Conservation (phyloP, 2,888 invertebrate species). For the Polylopha cassiicola region DNA sequence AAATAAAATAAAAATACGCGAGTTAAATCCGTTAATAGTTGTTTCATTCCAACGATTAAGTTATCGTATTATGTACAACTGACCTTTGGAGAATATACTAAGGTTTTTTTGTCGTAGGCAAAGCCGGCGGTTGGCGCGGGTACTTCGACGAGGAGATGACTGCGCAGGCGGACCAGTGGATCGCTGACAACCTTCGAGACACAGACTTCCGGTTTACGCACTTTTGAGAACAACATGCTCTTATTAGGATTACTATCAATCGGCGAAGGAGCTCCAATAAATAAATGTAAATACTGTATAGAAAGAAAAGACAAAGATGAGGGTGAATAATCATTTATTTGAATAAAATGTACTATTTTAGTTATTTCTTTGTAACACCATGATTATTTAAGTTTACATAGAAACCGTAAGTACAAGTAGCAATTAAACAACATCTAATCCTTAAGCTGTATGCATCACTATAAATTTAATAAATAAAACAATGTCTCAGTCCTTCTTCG, state of each 20-base stretch:
- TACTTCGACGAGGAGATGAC: slow-evolving; percentile 83
- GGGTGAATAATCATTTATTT: slow-evolving; percentile 73
- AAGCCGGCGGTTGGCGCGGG: slow-evolving; percentile 82
- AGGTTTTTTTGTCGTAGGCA: slow-evolving; percentile 56
- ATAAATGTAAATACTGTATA: slow-evolving; percentile 24
- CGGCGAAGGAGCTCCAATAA: no score
- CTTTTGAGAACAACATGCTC: slow-evolving; percentile 13
- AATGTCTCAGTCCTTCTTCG: slow-evolving; percentile 71
- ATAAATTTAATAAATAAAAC: slow-evolving; percentile 69
- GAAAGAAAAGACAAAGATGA: slow-evolving; percentile 46
- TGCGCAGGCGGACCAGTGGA: slow-evolving; percentile 82
- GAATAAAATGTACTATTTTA: slow-evolving; percentile 72
- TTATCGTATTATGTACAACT: background rate
- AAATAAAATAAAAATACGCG: no score
- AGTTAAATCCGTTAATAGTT: background rate
- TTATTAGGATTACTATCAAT: no score
- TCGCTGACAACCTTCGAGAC: slow-evolving; percentile 77
- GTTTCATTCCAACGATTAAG: no score
- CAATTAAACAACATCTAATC: slow-evolving; percentile 45
- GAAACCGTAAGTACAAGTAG: slow-evolving; percentile 43
- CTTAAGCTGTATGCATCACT: slow-evolving; percentile 32
- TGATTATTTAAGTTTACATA: slow-evolving; percentile 37
- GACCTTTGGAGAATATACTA: background rate
- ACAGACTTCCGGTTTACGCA: slow-evolving; percentile 79
- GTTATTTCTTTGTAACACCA: slow-evolving; percentile 74